Evolutionary conservation across 2,888 invertebrate species (phyloP).

Genomic region (Oligia fasciuncula): DNA sequence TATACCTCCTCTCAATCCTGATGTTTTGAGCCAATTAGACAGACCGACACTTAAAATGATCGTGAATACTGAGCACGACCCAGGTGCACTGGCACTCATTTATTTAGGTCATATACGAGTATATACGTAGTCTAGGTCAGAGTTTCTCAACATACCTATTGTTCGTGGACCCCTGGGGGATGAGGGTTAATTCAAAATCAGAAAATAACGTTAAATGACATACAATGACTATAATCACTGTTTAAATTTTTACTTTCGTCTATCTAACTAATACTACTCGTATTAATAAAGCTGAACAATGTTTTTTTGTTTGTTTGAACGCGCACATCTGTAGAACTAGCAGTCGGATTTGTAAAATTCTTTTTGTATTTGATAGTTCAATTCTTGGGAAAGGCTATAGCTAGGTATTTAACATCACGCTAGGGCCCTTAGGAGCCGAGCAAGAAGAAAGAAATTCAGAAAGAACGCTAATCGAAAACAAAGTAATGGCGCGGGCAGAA

Average conservation of each 20-base stretch:
- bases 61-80: slow-evolving; percentile 45
- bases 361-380: too few relatives aligned
- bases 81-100: slow-evolving; percentile 53
- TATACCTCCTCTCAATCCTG: slow-evolving; percentile 18
- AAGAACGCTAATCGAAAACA: too few relatives aligned
- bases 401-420: too few relatives aligned
- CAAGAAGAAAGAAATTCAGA: too few relatives aligned
- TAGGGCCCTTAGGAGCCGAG: too few relatives aligned
- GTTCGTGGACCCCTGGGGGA: not conserved
- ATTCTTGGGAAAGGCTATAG: too few relatives aligned
- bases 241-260: not conserved
- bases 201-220: not conserved
- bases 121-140: slow-evolving; percentile 3
- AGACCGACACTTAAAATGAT: slow-evolving; percentile 43
- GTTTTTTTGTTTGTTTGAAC: too few relatives aligned
- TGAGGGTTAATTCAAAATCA: not conserved
- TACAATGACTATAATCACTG: not conserved
- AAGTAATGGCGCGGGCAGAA: too few relatives aligned
- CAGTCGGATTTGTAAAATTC: too few relatives aligned
- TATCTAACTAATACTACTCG: too few relatives aligned
- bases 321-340: too few relatives aligned
- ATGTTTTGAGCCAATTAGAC: slow-evolving; percentile 41
- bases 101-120: slow-evolving; percentile 38
- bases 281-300: too few relatives aligned
- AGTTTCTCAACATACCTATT: slow-evolving; percentile 18